Evolutionary conservation across 1,140 invertebrate genomes (phyloP).

Genomic region (Drosophila kurseongensis): DNA sequence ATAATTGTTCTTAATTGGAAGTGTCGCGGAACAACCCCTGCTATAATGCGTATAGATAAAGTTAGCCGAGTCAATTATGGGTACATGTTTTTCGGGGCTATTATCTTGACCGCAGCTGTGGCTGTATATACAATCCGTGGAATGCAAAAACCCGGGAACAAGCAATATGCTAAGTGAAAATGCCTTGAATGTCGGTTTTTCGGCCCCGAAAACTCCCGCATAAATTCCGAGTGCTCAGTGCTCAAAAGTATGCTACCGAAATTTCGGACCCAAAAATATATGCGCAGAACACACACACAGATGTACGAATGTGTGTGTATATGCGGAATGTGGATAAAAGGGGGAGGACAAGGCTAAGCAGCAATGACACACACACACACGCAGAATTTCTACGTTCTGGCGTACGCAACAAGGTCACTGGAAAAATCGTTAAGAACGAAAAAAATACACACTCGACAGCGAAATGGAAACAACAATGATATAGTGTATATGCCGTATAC

Average conservation of each 20-base stretch:
- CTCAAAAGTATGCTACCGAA: slow-evolving; percentile 66
- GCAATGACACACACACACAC: slow-evolving; percentile 44
- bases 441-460: slow-evolving; percentile 17
- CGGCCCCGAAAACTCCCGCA: slow-evolving; percentile 27
- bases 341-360: slow-evolving; percentile 69
- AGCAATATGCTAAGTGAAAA: slow-evolving; percentile 53
- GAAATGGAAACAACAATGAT: slow-evolving; percentile 46
- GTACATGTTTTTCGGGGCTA: slow-evolving; percentile 20
- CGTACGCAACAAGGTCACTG: slow-evolving; percentile 85
- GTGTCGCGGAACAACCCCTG: neutral
- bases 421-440: slow-evolving; percentile 83
- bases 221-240: slow-evolving; percentile 36
- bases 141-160: slow-evolving; percentile 38
- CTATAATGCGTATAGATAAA: slow-evolving; percentile 3
- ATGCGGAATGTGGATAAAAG: slow-evolving; percentile 33
- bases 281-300: slow-evolving; percentile 32
- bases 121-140: slow-evolving; percentile 9
- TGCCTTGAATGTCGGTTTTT: slow-evolving; percentile 26
- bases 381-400: slow-evolving; percentile 52
- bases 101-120: slow-evolving; percentile 17
- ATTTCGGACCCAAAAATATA: slow-evolving; percentile 34
- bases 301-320: slow-evolving; percentile 9
- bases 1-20: slow-evolving; percentile 12
- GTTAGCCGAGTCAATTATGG: slow-evolving; percentile 7
- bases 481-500: slow-evolving; percentile 38